These are phyloP conservation scores for Branchipolynoe longqiensis DNA, from an alignment of 2,888 invertebrate genomes.

Conservation along the genomic window DNA sequence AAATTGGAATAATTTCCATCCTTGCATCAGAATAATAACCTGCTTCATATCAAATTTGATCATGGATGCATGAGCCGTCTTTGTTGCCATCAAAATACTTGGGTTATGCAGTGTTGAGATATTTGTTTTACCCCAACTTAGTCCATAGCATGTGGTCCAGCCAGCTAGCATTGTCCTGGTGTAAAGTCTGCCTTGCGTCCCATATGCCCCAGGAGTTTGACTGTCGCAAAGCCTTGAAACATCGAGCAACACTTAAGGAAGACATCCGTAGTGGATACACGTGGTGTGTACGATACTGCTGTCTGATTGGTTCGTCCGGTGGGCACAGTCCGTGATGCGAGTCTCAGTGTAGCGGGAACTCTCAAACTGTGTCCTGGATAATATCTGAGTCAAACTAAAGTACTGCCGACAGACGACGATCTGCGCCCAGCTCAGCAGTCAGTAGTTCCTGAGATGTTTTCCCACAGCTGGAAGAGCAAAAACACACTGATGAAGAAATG, in stretches of 20 bases:
- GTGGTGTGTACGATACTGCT: neutral
- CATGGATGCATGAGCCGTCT: neutral
- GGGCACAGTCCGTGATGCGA: neutral
- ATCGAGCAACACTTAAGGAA: neutral
- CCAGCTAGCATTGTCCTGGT: neutral
- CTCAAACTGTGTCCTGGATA: conserved; percentile 25
- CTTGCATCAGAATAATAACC: neutral
- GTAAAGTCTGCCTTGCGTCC: neutral
- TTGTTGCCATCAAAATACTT: neutral
- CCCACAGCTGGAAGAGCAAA: conserved; percentile 29
- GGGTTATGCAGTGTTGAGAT: neutral
- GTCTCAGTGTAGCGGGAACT: neutral
- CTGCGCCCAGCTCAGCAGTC: conserved; percentile 38
- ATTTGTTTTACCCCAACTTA: neutral
- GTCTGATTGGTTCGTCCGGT: too few relatives aligned
- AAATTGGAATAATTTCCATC: neutral
- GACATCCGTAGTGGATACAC: neutral
- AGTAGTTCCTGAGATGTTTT: conserved; percentile 39
- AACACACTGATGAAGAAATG: neutral
- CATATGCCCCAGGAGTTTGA: neutral
- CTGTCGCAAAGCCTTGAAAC: neutral
- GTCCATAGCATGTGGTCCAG: neutral
- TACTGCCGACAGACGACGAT: too few relatives aligned
- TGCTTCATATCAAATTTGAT: neutral
- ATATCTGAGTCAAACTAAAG: neutral